Evolutionary conservation across 2,888 invertebrate species (phyloP).

Genomic region (Amblyjoppa proteus): DNA sequence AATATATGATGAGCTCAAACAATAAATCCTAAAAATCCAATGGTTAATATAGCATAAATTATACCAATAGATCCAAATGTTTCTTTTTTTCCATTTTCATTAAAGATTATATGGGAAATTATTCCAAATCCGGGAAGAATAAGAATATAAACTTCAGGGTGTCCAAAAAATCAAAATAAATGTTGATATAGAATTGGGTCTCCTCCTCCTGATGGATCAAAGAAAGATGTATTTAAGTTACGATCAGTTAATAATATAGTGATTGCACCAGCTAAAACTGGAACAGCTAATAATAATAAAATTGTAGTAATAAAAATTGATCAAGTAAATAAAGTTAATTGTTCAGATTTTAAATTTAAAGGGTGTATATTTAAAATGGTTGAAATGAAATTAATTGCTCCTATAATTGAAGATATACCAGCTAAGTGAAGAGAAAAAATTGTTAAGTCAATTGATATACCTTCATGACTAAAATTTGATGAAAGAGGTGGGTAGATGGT

Average conservation of each 20-base stretch:
- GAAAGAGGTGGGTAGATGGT: conserved; percentile 91
- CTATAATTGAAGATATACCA: conserved; percentile 91
- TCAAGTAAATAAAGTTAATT: conserved; percentile 91
- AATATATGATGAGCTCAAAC: conserved; percentile 95
- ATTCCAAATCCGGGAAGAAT: conserved; percentile 94
- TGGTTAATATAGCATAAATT: conserved; percentile 94
- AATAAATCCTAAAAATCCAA: conserved; percentile 93
- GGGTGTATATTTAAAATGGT: conserved; percentile 91
- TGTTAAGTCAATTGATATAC: conserved; percentile 90
- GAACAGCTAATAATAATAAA: conserved; percentile 89
- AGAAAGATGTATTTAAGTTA: conserved; percentile 93
- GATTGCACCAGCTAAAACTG: conserved; percentile 92
- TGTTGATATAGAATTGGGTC: conserved; percentile 94
- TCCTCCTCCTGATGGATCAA: conserved; percentile 92
- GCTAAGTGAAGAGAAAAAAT: conserved; percentile 93
- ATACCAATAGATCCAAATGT: conserved; percentile 91
- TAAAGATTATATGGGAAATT: conserved; percentile 92
- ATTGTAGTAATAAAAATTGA: conserved; percentile 89
- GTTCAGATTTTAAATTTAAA: conserved; percentile 87
- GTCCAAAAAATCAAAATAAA: conserved; percentile 95
- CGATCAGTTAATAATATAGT: conserved; percentile 93
- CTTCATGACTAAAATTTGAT: conserved; percentile 88
- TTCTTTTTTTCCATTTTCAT: conserved; percentile 91
- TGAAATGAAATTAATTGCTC: conserved; percentile 92
- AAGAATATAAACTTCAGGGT: conserved; percentile 95